phyloP scores from a whole-genome alignment of 1,140 invertebrate genomes.

The Drosophila mojavensis region DNA sequence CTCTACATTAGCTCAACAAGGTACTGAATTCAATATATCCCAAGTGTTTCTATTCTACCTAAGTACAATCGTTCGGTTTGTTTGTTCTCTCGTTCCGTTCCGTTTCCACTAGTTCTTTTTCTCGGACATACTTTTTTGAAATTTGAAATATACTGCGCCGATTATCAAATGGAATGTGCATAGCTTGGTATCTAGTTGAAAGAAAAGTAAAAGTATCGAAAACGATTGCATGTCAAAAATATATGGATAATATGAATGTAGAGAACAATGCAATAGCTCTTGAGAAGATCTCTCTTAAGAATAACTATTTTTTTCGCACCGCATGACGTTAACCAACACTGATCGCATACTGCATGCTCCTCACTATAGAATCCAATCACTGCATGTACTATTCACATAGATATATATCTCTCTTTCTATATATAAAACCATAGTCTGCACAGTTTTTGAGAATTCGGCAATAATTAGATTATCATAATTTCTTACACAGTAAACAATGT shows the following conservation, averaged over 20 bases:
- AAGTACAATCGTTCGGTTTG: conserved; percentile 60
- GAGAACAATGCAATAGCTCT: background rate
- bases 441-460: conserved; percentile 50
- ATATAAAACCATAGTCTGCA: conserved; percentile 15
- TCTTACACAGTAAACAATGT: conserved; percentile 20
- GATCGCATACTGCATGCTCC: conserved; percentile 31
- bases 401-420: background rate
- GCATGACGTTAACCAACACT: conserved; percentile 45
- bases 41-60: conserved; percentile 60
- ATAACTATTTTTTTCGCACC: conserved; percentile 35
- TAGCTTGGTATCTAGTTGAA: conserved; percentile 34
- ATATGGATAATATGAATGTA: background rate
- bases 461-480: conserved; percentile 34
- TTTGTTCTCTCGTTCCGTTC: conserved; percentile 57
- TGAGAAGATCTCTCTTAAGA: background rate
- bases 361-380: conserved; percentile 5
- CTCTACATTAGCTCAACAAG: conserved; percentile 84
- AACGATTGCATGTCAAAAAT: conserved; percentile 30
- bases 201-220: background rate
- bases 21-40: conserved; percentile 69
- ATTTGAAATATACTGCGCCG: conserved; percentile 30
- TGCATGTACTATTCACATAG: conserved; percentile 39
- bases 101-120: conserved; percentile 51
- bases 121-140: conserved; percentile 46
- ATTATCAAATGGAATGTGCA: conserved; percentile 28